These are phyloP conservation scores for Frankliniella intonsa DNA, from an alignment of 2,888 invertebrate genomes.

Conservation along the genomic window DNA sequence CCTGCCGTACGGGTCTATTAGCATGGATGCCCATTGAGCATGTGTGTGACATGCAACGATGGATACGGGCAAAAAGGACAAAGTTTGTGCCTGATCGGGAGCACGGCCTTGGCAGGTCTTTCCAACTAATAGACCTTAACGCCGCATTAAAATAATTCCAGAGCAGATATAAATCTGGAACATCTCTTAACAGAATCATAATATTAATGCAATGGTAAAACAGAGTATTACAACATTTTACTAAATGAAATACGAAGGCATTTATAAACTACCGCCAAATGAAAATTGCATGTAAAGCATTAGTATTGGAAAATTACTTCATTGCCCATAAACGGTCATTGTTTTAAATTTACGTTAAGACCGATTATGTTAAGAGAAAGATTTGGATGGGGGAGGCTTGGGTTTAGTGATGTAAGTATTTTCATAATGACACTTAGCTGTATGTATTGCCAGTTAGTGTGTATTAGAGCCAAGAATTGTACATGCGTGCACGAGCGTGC, in stretches of 20 bases:
- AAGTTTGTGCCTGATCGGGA: neutral
- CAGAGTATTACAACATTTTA: too few species aligned
- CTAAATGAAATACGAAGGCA: too few species aligned
- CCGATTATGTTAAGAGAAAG: neutral
- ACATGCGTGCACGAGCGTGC: conserved; percentile 22
- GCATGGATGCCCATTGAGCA: too few species aligned
- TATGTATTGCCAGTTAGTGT: neutral
- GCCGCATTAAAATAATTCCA: too few species aligned
- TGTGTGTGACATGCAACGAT: too few species aligned
- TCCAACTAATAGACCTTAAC: neutral
- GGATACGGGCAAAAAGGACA: neutral
- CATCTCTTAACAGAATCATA: too few species aligned
- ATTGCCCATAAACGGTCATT: neutral
- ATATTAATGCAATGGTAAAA: too few species aligned
- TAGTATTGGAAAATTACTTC: conserved; percentile 4
- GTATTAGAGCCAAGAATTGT: neutral
- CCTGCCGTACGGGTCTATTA: neutral
- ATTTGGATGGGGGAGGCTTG: neutral
- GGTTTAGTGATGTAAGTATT: neutral
- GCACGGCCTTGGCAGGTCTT: neutral
- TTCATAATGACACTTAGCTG: neutral
- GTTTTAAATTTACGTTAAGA: neutral
- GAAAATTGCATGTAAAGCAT: conserved; percentile 28
- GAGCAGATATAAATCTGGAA: too few species aligned
- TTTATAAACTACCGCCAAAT: conserved; percentile 7